Percentiles rank a stretch among this genome's conserved stretches.
Conservation (phyloP, 2,113 vertebrate species). For the Paralichthys olivaceus region DNA sequence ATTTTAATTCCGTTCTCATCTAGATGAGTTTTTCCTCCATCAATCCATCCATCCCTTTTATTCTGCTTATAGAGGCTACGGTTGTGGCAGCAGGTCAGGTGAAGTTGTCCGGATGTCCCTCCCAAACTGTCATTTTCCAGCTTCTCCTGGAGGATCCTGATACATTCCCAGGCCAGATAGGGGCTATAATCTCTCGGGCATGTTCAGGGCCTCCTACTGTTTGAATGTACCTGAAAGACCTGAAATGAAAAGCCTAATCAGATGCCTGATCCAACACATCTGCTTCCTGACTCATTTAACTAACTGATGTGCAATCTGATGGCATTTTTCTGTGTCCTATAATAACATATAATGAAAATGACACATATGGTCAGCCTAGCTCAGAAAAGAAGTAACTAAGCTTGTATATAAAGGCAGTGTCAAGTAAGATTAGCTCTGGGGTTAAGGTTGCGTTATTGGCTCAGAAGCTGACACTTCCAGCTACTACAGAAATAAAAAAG, state of each 20-base stretch:
- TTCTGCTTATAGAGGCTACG: neutral
- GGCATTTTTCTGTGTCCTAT: neutral
- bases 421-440: neutral
- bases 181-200: neutral
- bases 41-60: too few relatives aligned
- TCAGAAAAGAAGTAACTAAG: neutral
- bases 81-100: neutral
- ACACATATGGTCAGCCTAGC: neutral
- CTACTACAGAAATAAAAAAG: neutral
- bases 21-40: too few relatives aligned
- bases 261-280: neutral
- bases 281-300: too few relatives aligned
- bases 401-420: neutral
- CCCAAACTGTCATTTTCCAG: neutral
- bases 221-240: neutral
- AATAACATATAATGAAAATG: neutral
- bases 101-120: neutral
- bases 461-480: neutral
- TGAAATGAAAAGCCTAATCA: neutral
- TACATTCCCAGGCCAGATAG: neutral
- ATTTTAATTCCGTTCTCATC: too few relatives aligned
- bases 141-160: neutral
- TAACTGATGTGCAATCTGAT: neutral
- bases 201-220: neutral
- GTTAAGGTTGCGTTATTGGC: constrained; percentile 23